These are phyloP conservation scores for Ectobius pallidus DNA, from an alignment of 2,888 invertebrate genomes.

Conservation along the genomic window DNA sequence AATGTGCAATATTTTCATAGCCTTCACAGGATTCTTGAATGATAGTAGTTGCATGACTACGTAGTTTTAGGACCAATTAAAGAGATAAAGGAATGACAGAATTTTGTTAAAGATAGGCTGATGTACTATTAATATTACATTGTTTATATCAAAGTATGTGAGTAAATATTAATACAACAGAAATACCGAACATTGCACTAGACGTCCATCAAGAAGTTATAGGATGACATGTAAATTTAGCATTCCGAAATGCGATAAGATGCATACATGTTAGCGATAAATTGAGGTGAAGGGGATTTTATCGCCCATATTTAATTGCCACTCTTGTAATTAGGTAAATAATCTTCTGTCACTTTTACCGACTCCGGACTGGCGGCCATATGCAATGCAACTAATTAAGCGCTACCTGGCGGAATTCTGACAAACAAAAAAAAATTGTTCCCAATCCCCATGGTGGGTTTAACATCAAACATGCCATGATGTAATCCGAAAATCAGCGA, in stretches of 20 bases:
- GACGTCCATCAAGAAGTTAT: not conserved
- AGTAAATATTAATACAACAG: not conserved
- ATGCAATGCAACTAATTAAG: not conserved
- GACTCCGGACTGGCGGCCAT: not conserved
- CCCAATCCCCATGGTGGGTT: too few relatives aligned
- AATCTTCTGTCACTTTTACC: not conserved
- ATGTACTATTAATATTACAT: not conserved
- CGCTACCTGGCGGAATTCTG: slow-evolving; percentile 3
- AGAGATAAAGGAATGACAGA: not conserved
- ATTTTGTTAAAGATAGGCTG: not conserved
- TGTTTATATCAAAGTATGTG: not conserved
- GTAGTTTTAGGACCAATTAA: not conserved
- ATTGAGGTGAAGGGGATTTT: not conserved
- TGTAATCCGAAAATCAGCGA: too few relatives aligned
- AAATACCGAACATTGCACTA: not conserved
- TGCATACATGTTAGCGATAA: not conserved
- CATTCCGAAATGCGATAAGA: not conserved
- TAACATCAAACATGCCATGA: too few relatives aligned
- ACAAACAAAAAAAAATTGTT: too few relatives aligned
- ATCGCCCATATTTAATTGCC: not conserved
- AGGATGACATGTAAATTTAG: not conserved
- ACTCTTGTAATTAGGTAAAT: not conserved
- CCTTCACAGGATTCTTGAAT: not conserved
- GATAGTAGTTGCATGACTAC: not conserved
- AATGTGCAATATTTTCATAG: not conserved